phyloP scores from a whole-genome alignment of 1,140 invertebrate species.

The Pectinophora gossypiella region DNA sequence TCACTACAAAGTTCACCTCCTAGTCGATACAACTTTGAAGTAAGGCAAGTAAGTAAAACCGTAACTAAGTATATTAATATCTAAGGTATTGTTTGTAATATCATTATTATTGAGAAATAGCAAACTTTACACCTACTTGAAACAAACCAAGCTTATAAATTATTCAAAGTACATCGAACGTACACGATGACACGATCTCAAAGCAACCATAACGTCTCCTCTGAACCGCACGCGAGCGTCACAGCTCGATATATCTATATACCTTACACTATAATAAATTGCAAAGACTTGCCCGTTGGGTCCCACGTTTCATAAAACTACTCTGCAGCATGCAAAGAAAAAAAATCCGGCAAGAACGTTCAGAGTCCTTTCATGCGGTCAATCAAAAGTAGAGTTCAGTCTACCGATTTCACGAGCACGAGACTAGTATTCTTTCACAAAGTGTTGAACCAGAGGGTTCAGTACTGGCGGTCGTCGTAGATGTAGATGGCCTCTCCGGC shows the following conservation, averaged over 20 bases:
- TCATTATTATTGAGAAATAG: constrained; percentile 36
- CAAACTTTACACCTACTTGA: constrained; percentile 41
- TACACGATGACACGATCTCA: too few relatives aligned
- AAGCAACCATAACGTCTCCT: too few relatives aligned
- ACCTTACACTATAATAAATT: constrained; percentile 9
- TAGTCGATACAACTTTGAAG: constrained; percentile 38
- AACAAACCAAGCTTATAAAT: constrained; percentile 52
- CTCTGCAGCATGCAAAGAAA: constrained; percentile 26
- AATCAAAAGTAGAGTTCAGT: too few relatives aligned
- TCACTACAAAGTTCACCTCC: constrained; percentile 37
- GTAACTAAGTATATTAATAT: constrained; percentile 29
- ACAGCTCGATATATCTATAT: not conserved
- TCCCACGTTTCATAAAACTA: constrained; percentile 46
- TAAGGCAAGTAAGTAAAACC: constrained; percentile 39
- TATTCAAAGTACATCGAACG: constrained; percentile 16
- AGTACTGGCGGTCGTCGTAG: constrained; percentile 65
- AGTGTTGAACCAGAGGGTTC: constrained; percentile 23
- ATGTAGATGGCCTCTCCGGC: constrained; percentile 79
- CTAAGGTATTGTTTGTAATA: constrained; percentile 45
- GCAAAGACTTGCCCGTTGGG: constrained; percentile 36
- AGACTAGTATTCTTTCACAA: constrained; percentile 20
- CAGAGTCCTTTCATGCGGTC: not conserved
- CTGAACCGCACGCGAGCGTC: not conserved
- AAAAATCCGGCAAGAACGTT: constrained; percentile 58
- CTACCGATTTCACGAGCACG: constrained; percentile 3